phyloP scores from a whole-genome alignment of 2,797 vertebrate species.

The Sylvilagus floridanus region DNA sequence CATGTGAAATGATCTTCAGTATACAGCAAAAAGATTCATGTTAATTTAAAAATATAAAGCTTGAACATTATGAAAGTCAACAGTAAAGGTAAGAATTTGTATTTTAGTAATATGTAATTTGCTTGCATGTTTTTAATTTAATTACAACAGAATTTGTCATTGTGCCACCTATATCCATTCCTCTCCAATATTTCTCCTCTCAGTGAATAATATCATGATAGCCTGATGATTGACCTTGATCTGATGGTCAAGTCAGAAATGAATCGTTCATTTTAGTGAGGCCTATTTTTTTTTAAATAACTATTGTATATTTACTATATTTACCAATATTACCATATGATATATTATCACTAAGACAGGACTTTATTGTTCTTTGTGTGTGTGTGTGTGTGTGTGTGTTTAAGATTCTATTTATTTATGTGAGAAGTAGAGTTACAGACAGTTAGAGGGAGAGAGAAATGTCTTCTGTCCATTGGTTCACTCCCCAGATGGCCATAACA shows the following conservation, averaged over 20 bases:
- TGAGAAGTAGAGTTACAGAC: too few species aligned
- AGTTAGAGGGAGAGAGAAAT: too few species aligned
- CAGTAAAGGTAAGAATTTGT: neutral
- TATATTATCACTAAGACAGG: neutral
- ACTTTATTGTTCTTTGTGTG: neutral
- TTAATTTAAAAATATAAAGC: slow-evolving; percentile 55
- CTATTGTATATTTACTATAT: neutral
- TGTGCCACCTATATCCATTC: neutral
- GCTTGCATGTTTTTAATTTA: slow-evolving; percentile 57
- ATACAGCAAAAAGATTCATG: neutral
- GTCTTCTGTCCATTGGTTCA: too few species aligned
- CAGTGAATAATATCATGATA: neutral
- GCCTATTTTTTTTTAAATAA: neutral
- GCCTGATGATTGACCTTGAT: neutral
- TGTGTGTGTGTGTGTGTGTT: too few species aligned
- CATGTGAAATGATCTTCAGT: slow-evolving; percentile 19
- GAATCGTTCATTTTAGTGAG: neutral
- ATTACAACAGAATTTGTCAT: slow-evolving; percentile 51
- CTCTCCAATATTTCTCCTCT: neutral
- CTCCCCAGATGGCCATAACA: too few species aligned
- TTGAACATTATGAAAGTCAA: slow-evolving; percentile 38
- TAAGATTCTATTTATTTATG: too few species aligned
- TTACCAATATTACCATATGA: neutral
- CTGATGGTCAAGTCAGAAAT: slow-evolving; percentile 31
- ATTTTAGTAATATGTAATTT: slow-evolving; percentile 36